Evolutionary conservation across 2,797 vertebrate species (phyloP).

Genomic region (Melanogrammus aeglefinus): DNA sequence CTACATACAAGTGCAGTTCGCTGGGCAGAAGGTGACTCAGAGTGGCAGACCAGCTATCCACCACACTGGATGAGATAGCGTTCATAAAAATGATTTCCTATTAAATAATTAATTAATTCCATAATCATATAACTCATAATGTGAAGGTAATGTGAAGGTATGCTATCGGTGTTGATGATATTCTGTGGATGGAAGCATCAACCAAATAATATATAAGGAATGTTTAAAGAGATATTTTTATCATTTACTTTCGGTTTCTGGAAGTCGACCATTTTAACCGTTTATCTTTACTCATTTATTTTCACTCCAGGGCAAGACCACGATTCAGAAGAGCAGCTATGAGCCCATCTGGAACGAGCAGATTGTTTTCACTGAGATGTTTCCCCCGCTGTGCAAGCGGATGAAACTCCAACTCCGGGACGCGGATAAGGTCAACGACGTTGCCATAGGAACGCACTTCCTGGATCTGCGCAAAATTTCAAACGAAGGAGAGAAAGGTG

Average conservation of each 20-base stretch:
- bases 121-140: neutral
- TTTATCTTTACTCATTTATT: neutral
- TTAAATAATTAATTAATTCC: neutral
- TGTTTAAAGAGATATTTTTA: neutral
- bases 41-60: neutral
- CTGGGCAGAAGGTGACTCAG: conserved; percentile 87
- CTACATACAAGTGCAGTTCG: conserved; percentile 90
- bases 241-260: neutral
- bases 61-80: neutral
- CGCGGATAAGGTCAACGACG: conserved; percentile 94
- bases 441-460: conserved; percentile 95
- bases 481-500: conserved; percentile 97
- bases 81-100: neutral
- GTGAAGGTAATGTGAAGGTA: too few species aligned
- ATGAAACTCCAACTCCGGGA: conserved; percentile 95
- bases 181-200: neutral
- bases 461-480: conserved; percentile 89
- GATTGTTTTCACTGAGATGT: conserved; percentile 92
- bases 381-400: conserved; percentile 90
- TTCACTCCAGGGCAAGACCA: conserved; percentile 84
- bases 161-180: neutral
- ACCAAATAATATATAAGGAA: neutral
- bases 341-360: conserved; percentile 97
- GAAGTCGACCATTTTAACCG: neutral
- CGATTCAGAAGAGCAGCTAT: conserved; percentile 93